Evolutionary conservation across 2,888 invertebrate species (phyloP).

Genomic region (Lathronympha strigana): DNA sequence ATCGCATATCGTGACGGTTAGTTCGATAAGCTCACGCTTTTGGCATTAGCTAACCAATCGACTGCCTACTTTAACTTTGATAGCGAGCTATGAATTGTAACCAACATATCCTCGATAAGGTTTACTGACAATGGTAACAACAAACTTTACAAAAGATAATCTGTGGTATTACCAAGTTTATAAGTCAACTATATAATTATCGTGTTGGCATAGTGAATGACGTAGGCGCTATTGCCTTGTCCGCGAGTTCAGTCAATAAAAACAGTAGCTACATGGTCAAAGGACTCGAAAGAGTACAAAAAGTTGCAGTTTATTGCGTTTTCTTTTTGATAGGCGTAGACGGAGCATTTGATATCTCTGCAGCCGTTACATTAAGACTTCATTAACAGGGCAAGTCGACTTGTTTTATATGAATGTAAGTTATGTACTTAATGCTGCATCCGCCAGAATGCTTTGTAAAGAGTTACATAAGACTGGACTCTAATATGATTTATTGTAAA

Average conservation of each 20-base stretch:
- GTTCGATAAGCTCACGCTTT: no score
- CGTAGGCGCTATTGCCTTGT: background rate
- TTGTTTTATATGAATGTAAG: slow-evolving; percentile 33
- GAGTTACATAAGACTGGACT: slow-evolving; percentile 29
- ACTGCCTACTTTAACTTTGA: background rate
- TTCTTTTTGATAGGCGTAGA: slow-evolving; percentile 40
- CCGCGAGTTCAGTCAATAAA: no score
- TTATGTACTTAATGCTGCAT: slow-evolving; percentile 32
- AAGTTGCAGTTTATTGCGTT: slow-evolving; percentile 43
- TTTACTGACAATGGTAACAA: background rate
- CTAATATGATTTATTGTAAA: slow-evolving; percentile 18
- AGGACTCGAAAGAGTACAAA: background rate
- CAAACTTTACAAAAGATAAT: background rate
- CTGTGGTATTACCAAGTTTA: background rate
- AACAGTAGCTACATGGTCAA: no score
- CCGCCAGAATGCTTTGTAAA: slow-evolving; percentile 3
- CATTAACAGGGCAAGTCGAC: slow-evolving; percentile 7
- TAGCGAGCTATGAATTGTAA: background rate
- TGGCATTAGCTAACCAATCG: background rate
- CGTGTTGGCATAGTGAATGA: background rate
- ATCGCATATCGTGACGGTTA: no score
- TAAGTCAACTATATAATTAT: background rate
- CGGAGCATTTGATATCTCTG: background rate
- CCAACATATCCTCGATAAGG: background rate
- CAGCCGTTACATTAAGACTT: slow-evolving; percentile 1